Conservation (phyloP, 30 jellyfish, hydroid and myxozoan species). For the Turritopsis rubra region DNA sequence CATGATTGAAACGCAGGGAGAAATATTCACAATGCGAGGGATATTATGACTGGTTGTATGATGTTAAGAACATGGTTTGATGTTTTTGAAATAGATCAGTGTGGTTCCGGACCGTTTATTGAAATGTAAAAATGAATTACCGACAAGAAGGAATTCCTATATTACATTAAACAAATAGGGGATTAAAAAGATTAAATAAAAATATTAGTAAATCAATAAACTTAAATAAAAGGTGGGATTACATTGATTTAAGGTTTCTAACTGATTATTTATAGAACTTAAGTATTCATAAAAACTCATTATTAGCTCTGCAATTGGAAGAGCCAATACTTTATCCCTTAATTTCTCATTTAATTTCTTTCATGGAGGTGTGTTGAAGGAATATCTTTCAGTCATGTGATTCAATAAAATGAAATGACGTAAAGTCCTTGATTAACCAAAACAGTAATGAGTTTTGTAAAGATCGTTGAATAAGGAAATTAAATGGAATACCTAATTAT, state of each 20-base stretch:
- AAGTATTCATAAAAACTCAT: background rate
- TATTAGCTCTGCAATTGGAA: background rate
- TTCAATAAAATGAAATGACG: background rate
- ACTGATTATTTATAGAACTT: background rate
- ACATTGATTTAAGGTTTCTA: background rate
- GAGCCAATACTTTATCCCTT: no score
- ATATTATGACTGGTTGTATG: background rate
- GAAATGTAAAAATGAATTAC: no score
- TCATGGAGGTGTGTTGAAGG: background rate
- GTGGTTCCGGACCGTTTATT: no score
- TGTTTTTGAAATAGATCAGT: no score
- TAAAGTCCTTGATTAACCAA: background rate
- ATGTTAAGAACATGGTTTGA: no score
- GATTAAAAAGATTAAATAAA: no score
- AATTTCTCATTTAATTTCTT: background rate
- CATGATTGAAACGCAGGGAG: no score
- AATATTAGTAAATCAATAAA: background rate
- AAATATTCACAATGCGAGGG: background rate
- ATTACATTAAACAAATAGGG: no score
- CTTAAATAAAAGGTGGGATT: background rate
- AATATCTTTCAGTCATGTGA: background rate
- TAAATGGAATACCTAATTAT: background rate
- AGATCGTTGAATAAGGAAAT: background rate
- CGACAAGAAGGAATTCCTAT: no score
- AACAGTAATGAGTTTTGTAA: background rate